A percentile compares a stretch with the other conserved stretches of the same genome.
phyloP scores from a whole-genome alignment of 1,140 invertebrate species.

The Drosophila auraria region DNA sequence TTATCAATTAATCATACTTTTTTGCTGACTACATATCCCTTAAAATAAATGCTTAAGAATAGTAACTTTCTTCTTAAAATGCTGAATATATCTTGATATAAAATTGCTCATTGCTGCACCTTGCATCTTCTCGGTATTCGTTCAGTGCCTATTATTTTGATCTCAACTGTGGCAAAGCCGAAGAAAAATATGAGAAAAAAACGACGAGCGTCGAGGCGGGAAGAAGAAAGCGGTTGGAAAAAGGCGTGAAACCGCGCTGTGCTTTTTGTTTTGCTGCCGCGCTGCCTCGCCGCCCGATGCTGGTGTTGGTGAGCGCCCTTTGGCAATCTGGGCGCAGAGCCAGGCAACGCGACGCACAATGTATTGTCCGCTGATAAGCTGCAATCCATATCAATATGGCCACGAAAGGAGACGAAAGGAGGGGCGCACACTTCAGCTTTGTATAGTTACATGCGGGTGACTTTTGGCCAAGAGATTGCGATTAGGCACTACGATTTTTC shows the following conservation, averaged over 20 bases:
- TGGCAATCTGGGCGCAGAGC: slow-evolving; percentile 19
- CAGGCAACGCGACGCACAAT: slow-evolving; percentile 12
- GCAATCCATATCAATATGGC: slow-evolving; percentile 36
- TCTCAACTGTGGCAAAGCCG: slow-evolving; percentile 8
- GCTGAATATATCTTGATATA: neutral
- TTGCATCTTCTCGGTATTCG: neutral
- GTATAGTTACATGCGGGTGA: slow-evolving; percentile 35
- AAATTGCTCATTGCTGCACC: neutral
- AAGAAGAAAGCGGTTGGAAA: slow-evolving; percentile 20
- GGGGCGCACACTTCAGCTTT: slow-evolving; percentile 7
- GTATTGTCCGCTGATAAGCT: slow-evolving; percentile 31
- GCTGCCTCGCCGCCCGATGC: too few species aligned
- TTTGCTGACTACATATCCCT: neutral
- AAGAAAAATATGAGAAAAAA: slow-evolving; percentile 9
- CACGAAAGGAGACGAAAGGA: neutral
- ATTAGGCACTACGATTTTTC: neutral
- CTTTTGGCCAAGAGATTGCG: slow-evolving; percentile 38
- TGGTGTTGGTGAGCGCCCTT: slow-evolving; percentile 6
- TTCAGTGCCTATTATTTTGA: slow-evolving; percentile 5
- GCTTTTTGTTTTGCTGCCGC: slow-evolving; percentile 9
- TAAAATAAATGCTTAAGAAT: neutral
- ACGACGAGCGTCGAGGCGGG: neutral
- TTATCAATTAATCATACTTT: neutral
- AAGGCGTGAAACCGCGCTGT: slow-evolving; percentile 22
- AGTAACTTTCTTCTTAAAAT: neutral